A percentile compares a stretch with the other conserved stretches of the same genome.
Conservation (phyloP, 2,797 vertebrate genomes). For the Tenualosa thibaudeaui region DNA sequence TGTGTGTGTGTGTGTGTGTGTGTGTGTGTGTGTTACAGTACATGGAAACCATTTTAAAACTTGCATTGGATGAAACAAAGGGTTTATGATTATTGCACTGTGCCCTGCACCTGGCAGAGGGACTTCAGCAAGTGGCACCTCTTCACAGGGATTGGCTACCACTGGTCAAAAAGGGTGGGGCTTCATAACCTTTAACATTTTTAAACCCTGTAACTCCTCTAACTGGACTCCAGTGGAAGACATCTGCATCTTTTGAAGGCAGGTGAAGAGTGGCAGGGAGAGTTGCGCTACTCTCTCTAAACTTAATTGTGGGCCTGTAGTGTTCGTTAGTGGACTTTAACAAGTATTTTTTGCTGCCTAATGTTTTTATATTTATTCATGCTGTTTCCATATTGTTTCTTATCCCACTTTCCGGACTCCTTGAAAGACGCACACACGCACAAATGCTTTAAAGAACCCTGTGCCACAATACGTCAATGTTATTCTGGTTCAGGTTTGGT, state of each 20-base stretch:
- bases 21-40: neutral
- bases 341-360: constrained; percentile 8
- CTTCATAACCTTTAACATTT: constrained; percentile 1
- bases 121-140: neutral
- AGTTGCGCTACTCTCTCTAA: neutral
- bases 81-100: constrained; percentile 16
- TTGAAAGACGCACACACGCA: neutral
- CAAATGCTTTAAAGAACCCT: neutral
- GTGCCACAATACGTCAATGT: neutral
- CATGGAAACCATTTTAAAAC: neutral
- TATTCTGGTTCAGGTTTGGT: neutral
- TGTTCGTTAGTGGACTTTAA: neutral
- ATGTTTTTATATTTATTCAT: constrained; percentile 20
- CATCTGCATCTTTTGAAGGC: neutral
- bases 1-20: constrained; percentile 8
- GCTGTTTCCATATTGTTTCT: neutral
- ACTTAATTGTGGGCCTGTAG: neutral
- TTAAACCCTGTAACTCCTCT: constrained; percentile 7
- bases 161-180: constrained; percentile 15
- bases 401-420: neutral
- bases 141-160: neutral
- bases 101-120: neutral
- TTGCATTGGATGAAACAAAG: constrained; percentile 15
- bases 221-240: neutral
- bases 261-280: neutral